Conservation (phyloP, 2,888 invertebrate genomes). For the Acrobasis suavella region DNA sequence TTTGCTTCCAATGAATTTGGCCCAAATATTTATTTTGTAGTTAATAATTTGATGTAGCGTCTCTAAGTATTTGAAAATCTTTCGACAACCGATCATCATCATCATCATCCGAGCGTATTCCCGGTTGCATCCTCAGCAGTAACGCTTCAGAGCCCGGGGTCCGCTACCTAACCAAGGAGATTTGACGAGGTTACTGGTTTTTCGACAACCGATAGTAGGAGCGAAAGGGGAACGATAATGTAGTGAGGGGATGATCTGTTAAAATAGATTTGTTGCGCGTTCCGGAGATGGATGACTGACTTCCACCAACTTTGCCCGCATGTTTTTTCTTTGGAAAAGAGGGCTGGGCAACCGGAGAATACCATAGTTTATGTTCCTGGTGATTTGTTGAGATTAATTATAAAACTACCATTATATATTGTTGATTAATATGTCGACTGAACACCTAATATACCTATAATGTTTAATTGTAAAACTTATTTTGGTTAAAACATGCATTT, state of each 20-base stretch:
- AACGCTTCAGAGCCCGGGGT: too few species aligned
- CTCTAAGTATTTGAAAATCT: conserved; percentile 28
- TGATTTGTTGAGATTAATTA: conserved; percentile 47
- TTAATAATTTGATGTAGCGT: not conserved
- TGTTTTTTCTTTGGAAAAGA: conserved; percentile 46
- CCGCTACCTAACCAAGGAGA: too few species aligned
- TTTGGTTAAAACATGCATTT: conserved; percentile 31
- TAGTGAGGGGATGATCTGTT: conserved; percentile 75
- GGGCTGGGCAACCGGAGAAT: conserved; percentile 39
- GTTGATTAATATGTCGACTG: conserved; percentile 71
- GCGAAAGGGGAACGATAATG: conserved; percentile 66
- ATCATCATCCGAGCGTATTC: too few species aligned
- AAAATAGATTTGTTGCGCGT: conserved; percentile 75
- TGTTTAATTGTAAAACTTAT: conserved; percentile 31
- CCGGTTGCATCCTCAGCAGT: too few species aligned
- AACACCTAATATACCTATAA: conserved; percentile 52
- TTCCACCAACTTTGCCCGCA: conserved; percentile 57
- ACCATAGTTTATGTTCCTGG: conserved; percentile 57
- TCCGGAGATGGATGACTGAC: conserved; percentile 73
- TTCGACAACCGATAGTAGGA: conserved; percentile 51
- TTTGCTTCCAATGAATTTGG: not conserved
- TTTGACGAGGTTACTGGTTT: too few species aligned
- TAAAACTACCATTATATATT: conserved; percentile 36
- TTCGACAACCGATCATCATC: conserved; percentile 48
- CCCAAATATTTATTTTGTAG: not conserved